Evolutionary conservation across 2,113 vertebrate species (phyloP), one percentile per base, ranked within the genome.

Genomic region (Ictalurus punctatus): DNA sequence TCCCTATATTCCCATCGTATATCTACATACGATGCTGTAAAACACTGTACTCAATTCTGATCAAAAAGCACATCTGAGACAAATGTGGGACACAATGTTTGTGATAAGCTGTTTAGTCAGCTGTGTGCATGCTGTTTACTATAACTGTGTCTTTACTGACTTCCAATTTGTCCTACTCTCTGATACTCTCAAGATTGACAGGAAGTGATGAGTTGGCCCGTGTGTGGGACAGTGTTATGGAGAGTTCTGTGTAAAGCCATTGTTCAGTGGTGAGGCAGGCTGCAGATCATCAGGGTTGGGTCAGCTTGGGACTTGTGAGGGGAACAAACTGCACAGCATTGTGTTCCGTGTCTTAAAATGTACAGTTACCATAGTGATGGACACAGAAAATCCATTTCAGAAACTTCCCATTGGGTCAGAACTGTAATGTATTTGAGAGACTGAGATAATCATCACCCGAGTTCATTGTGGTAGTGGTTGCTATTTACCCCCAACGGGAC

Each of bases 201-300:
- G 89, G 89, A 90, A 91, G 84, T 89, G 80, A 91, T 90, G 81
- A 6, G 37, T 21, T 30, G 10, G 71, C 19, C 48, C 63, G 89
- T 92, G 86, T 44, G 79, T 3, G 63, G 71, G 52, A 19, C 25
- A 23, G 27, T 87, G 54, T 21, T 67, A 16, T 67, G 54, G 34
- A 83, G 25, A n/a, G n/a, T 74, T 78, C 69, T 90, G 85, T 90
- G 59, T 86, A 63, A 84, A 87, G 30, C 44, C 81, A 86, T 88
- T 88, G 90, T 88, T 88, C 67, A 48, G 73, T 61, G 65, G n/a
- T 78, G 23, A 81, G 85, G 30, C 59, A 81, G 85, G 30, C 59
- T 40, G 19, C 34, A 59, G 73, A n/a, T 56, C 59, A 76, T 78
- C 17, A 52, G 84, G 78, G 86, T n/a, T 73, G 59, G 56, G 89